These are phyloP conservation scores for Daboia siamensis DNA, from an alignment of 2,113 vertebrate species.

Conservation along the genomic window DNA sequence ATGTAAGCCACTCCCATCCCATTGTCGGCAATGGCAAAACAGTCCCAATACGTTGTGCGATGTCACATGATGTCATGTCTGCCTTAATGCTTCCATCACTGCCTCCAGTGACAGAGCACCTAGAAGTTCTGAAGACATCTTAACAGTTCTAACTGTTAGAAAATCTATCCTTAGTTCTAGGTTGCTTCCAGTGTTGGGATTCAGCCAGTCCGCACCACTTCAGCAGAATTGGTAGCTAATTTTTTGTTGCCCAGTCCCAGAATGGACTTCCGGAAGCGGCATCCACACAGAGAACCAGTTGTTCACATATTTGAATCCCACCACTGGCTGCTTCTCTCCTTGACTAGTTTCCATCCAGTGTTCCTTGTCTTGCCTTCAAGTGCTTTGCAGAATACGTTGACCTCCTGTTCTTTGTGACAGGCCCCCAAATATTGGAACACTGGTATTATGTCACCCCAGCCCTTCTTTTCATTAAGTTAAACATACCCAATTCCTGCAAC, in stretches of 20 bases:
- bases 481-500: neutral
- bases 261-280: too few species aligned
- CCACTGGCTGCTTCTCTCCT: neutral
- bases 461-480: neutral
- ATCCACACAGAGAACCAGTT: too few species aligned
- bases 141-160: neutral
- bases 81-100: too few species aligned
- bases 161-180: neutral
- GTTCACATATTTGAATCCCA: too few species aligned
- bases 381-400: neutral
- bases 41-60: too few species aligned
- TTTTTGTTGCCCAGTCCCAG: too few species aligned
- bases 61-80: too few species aligned
- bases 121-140: neutral
- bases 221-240: too few species aligned
- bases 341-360: neutral
- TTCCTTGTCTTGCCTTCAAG: neutral
- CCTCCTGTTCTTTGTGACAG: neutral
- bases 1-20: too few species aligned
- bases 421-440: too few species aligned
- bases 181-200: neutral
- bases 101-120: neutral
- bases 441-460: neutral
- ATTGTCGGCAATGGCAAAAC: too few species aligned
- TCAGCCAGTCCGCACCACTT: too few species aligned